Conservation (phyloP, 2,888 invertebrate genomes). For the Aquatica leii region DNA sequence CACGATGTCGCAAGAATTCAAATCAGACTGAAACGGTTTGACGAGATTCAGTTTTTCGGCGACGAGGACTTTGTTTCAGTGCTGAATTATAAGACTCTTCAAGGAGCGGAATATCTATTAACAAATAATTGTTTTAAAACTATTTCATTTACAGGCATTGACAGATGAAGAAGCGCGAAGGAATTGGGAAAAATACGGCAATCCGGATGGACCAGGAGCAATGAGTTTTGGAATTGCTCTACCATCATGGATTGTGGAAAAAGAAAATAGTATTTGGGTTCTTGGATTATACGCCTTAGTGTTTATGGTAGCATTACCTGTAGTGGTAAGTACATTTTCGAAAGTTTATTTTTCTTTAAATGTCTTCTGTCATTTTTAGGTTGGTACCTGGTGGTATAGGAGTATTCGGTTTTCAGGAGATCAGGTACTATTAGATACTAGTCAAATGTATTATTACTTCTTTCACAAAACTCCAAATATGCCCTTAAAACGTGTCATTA, state of each 20-base stretch:
- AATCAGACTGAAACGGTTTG: too few species aligned
- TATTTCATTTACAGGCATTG: conserved; percentile 1
- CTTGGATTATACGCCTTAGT: conserved; percentile 93
- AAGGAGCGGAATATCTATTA: too few species aligned
- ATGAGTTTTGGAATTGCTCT: conserved; percentile 99
- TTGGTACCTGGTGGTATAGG: conserved; percentile 99
- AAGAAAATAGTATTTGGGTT: conserved; percentile 98
- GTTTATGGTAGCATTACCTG: conserved; percentile 96
- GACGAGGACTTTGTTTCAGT: too few species aligned
- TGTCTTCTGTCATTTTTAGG: conserved; percentile 56
- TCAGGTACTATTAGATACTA: conserved; percentile 95
- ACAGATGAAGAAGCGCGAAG: conserved; percentile 97
- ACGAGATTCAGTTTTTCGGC: too few species aligned
- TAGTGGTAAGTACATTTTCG: conserved; percentile 66
- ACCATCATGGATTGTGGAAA: conserved; percentile 99
- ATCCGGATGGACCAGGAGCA: conserved; percentile 99
- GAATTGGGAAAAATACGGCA: conserved; percentile 99
- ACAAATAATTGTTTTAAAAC: too few species aligned
- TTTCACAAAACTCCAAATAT: conserved; percentile 96
- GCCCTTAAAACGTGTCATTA: conserved; percentile 92
- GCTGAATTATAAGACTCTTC: too few species aligned
- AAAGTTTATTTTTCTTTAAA: neutral
- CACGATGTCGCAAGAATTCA: too few species aligned
- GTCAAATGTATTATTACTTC: conserved; percentile 94
- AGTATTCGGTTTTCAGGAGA: conserved; percentile 97